Conservation (phyloP, 2,113 vertebrate genomes). For the Ivindomyrus marchei region DNA sequence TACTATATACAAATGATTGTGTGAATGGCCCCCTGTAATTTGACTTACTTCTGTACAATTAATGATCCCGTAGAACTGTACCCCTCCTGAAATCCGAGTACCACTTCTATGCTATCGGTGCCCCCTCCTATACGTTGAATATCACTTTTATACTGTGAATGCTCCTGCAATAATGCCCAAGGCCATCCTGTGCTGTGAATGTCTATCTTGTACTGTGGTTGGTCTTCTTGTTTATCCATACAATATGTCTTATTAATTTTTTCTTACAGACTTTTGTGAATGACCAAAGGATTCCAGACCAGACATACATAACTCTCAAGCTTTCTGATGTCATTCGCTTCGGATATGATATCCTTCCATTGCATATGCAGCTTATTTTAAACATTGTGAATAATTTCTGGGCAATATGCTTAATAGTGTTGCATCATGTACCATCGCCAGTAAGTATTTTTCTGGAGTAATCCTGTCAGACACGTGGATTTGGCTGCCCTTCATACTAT, state of each 20-base stretch:
- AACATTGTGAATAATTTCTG: not conserved
- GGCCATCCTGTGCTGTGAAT: not conserved
- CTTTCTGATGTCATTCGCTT: slow-evolving; percentile 91
- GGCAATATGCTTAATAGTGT: not conserved
- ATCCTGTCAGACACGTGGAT: not conserved
- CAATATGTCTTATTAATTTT: not conserved
- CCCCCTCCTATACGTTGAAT: not conserved
- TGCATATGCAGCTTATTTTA: not conserved
- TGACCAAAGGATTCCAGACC: slow-evolving; percentile 90
- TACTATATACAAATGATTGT: not conserved
- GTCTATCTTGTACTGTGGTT: not conserved
- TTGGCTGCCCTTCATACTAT: not conserved
- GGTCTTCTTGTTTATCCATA: not conserved
- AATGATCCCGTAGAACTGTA: not conserved
- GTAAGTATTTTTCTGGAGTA: not conserved
- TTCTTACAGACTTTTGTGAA: slow-evolving; percentile 86
- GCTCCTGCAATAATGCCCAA: not conserved
- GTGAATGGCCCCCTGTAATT: not conserved
- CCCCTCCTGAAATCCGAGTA: not conserved
- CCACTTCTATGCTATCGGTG: not conserved
- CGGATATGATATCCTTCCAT: slow-evolving; percentile 91
- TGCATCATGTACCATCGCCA: not conserved
- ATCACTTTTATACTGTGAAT: not conserved
- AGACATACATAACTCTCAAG: slow-evolving; percentile 91
- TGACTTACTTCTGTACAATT: not conserved